Evolutionary conservation across 2,797 vertebrate genomes (phyloP), one percentile per base, ranked within the genome.

Genomic region (Coregonus suidteri): DNA sequence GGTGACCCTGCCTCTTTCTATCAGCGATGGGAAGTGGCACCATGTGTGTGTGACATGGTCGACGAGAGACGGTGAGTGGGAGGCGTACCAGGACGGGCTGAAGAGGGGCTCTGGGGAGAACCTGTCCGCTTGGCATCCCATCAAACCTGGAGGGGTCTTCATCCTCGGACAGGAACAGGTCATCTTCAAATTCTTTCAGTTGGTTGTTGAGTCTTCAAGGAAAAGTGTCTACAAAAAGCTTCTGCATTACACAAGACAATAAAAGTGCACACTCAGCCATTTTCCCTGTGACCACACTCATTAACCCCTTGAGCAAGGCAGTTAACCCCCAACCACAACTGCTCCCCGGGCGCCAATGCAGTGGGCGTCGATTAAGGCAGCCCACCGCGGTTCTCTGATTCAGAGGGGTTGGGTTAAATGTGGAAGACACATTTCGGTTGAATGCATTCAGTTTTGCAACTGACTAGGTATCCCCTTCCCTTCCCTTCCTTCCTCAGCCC

Each of bases 111-210:
- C 91, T 0, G 94, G 95, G 65, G 90, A 89, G 1, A 93, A 93
- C 71, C 91, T 94, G 0, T 94, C 93, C 0, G 85, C 92, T n/a
- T 93, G 95, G 94, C 95, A 95, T 73, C 90, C 95, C 11, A 94
- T 97, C 86, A 96, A 94, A 86, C 90, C 96, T 13, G 95, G 95
- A 66, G 95, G 96, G 3, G 92, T 96, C 70, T 96, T 97, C 81
- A 91, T 97, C 81, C 88, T 97, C 79, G 96, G 96, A 72, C 96
- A 96, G 85, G 95, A 96, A 74, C 96, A 96, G 95, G 96, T 96
- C 81, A 87, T 66, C 0, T 51, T 6, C 62, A 3, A 51, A 11
- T 25, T 62, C 53, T 18, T n/a, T 62, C 18, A 62, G 18, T 62
- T 47, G 41, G 41, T 47, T 47, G 11, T 47, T 47, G 41, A 47